Evolutionary conservation across 2,888 invertebrate species (phyloP).

Genomic region (Neoitamus cyanurus): DNA sequence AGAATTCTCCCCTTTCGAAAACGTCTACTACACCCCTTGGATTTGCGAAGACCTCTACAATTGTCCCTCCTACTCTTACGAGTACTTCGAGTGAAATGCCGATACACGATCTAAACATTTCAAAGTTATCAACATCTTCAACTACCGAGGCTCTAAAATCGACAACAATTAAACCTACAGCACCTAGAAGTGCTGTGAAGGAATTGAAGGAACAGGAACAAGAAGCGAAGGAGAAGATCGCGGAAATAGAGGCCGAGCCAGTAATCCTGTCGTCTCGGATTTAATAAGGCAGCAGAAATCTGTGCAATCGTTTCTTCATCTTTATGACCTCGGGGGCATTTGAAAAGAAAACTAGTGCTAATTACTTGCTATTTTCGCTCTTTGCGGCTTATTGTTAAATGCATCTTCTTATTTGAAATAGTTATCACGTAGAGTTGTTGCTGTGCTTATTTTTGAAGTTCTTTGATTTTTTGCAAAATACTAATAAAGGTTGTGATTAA

Average conservation of each 20-base stretch:
- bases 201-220: conserved; percentile 60
- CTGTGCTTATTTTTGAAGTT: neutral
- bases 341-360: neutral
- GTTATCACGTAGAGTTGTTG: neutral
- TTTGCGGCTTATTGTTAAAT: neutral
- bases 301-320: neutral
- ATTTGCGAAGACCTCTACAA: neutral
- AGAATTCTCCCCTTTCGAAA: neutral
- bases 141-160: neutral
- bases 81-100: neutral
- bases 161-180: conserved; percentile 46
- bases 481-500: neutral
- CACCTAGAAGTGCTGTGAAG: conserved; percentile 56
- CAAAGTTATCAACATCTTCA: neutral
- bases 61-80: neutral
- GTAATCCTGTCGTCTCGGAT: conserved; percentile 63
- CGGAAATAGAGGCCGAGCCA: conserved; percentile 65
- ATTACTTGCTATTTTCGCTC: neutral
- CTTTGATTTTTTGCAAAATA: neutral
- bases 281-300: conserved; percentile 50
- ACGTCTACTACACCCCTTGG: neutral
- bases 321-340: neutral
- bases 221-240: conserved; percentile 63
- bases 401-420: neutral
- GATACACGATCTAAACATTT: neutral